Base-by-base conservation (phyloP, 2,113 vertebrate species). In the Dromas ardeola region DNA sequence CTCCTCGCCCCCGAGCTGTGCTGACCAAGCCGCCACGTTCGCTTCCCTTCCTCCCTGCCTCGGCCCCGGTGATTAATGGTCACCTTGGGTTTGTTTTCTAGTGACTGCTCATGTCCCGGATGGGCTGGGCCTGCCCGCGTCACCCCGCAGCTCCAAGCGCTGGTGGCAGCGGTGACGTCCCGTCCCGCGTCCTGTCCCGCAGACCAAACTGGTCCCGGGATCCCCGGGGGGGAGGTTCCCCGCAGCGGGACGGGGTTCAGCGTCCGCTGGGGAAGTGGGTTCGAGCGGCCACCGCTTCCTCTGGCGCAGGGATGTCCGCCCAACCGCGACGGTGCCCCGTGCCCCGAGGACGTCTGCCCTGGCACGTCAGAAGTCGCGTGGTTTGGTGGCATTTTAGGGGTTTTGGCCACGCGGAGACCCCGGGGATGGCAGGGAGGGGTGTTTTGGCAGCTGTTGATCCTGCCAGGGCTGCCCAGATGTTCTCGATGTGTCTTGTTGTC, bases 351-450 rank as follows among this genome's bases (percentile, higher is more conserved):
- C 0, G 0, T 7, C 61, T 32, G 32, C 47, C n/a, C 56, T 53
- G 1, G 11, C 1, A 5, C 0, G 0, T 5, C 17, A 55, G 84
- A 45, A 32, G 25, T 5, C 1, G 0, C 0, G 5, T 5, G 66
- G 27, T 29, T n/a, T 18, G 73, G 67, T 25, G 62, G 62, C 23
- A 1, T 17, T 15, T 12, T 6, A 52, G 63, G 79, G 32, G 3
- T 62, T 30, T 30, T 4, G 30, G 25, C 30, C 43, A 26, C 47
- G 11, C 10, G 10, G 47, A 47, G 47, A 47, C 22, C 10, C 14
- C 2, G 1, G 71, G 52, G 26, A 4, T 4, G 67, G 52, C 23
- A 13, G 53, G 47, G 14, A 5, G 2, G 21, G 66, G 13, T 1
- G 4, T 40, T 63, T 6, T 1, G 15, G 67, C 25, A 19, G 29